Base-by-base conservation (phyloP, 2,888 invertebrate species). In the Tetranychus piercei region DNA sequence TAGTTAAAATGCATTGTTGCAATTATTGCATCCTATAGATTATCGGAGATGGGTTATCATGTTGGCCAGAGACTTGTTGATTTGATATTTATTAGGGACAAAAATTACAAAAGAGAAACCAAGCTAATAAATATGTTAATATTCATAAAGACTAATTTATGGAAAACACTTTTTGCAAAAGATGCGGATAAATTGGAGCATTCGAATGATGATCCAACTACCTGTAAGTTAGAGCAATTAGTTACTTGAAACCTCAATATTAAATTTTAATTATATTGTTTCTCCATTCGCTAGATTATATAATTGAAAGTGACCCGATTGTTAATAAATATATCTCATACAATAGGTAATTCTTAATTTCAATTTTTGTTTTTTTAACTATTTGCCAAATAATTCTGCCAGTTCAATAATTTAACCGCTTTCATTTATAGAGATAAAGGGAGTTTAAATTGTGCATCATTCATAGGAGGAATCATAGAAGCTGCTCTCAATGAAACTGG, bases 101-200 rank as follows among this genome's bases (percentile, higher is more conserved):
- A 92, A 79, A 91, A 90, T 81, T 91, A 90, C 78, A 96, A 95
- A 82, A 85, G 99, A 55, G 99, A 99, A 85, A 92, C 91, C 4
- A 97, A 96, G 82, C 82, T 99, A 6, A 86, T 97, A 0, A 94
- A 93, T 81, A 94, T 96, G 87, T 84, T 99, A 11, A 84, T 97
- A 8, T 97, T 97, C 83, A 88, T 99, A 1, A 96, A 97, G 82
- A 91, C 92, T 6, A 93, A 93, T 0, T 85, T 99, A 20, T 99
- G 99, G 99, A 97, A 96, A 89, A 91, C 90, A 74, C 84, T 99
- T 23, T 99, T 96, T 86, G 96, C 96, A 1, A 91, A 92, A 81
- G 99, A 99, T 85, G 97, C 97, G 55, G 99, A 99, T 81, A 97
- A 97, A 82, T 82, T 99, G 78, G 99, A 99, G 81, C 94, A 96